Evolutionary conservation across 2,113 vertebrate species (phyloP).

Genomic region (Pandion haliaetus): DNA sequence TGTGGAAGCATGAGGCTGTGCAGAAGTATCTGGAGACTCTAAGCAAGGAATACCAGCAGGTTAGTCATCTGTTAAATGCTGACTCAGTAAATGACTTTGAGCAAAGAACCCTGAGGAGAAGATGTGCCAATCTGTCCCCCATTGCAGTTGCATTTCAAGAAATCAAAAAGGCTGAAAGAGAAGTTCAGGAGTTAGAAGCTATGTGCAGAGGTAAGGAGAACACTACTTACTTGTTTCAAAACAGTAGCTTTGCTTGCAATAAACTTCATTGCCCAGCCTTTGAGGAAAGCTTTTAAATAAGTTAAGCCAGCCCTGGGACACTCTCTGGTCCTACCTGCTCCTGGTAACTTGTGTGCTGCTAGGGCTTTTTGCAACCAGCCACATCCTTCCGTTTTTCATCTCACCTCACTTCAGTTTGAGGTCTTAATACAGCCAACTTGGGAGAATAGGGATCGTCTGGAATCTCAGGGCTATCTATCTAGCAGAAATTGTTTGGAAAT

Average conservation of each 20-base stretch:
- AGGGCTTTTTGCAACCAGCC: background rate
- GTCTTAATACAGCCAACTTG: background rate
- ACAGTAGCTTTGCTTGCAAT: background rate
- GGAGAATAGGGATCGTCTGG: background rate
- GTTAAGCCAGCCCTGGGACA: background rate
- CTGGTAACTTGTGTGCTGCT: accelerated
- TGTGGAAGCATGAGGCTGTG: conserved; percentile 71
- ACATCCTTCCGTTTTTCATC: background rate
- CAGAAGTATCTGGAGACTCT: conserved; percentile 72
- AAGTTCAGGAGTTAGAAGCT: conserved; percentile 73
- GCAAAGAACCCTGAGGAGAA: conserved; percentile 51
- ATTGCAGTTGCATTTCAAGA: conserved; percentile 62
- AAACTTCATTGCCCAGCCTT: background rate
- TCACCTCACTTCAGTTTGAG: background rate
- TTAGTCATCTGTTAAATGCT: conserved; percentile 45
- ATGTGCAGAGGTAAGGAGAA: conserved; percentile 76
- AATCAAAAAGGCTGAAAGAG: conserved; percentile 70
- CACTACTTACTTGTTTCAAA: background rate
- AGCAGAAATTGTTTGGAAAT: background rate
- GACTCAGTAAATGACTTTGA: conserved; percentile 56
- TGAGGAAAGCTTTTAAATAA: background rate
- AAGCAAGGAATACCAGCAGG: conserved; percentile 67
- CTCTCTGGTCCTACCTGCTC: background rate
- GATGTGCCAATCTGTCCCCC: conserved; percentile 66
- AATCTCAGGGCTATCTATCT: background rate